A percentile compares a stretch with the other conserved stretches of the same genome.
Evolutionary conservation across 2,113 vertebrate genomes (phyloP).

Genomic region (Tonatia bakeri): DNA sequence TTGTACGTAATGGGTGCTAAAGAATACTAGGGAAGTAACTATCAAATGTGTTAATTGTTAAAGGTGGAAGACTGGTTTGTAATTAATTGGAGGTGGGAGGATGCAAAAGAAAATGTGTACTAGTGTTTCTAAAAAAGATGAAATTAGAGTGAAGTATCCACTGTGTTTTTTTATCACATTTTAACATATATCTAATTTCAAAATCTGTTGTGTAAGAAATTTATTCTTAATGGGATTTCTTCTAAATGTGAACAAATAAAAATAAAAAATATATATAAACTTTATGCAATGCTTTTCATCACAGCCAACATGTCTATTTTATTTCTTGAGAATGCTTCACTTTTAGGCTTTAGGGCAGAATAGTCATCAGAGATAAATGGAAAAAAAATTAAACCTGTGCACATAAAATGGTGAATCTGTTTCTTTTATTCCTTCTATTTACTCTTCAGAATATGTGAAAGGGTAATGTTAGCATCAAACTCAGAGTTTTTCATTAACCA

Average conservation of each 20-base stretch:
- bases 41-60: neutral
- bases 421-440: slow-evolving; percentile 17
- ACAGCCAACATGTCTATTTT: neutral
- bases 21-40: neutral
- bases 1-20: neutral
- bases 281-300: slow-evolving; percentile 27
- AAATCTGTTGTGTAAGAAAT: neutral
- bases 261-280: neutral
- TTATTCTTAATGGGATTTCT: neutral
- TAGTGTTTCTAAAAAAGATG: slow-evolving; percentile 19
- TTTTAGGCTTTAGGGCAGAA: neutral
- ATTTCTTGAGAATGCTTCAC: neutral
- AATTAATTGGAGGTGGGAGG: neutral
- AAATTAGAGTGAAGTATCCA: neutral
- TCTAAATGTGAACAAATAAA: neutral
- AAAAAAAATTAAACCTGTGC: neutral
- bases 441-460: neutral
- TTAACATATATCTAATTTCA: neutral
- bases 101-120: neutral
- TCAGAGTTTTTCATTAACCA: slow-evolving; percentile 11
- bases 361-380: slow-evolving; percentile 30
- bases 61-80: neutral
- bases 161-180: neutral
- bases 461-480: neutral
- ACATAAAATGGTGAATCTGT: neutral